Base-by-base conservation (phyloP, 2,888 invertebrate species). In the Augochlorella aurata region DNA sequence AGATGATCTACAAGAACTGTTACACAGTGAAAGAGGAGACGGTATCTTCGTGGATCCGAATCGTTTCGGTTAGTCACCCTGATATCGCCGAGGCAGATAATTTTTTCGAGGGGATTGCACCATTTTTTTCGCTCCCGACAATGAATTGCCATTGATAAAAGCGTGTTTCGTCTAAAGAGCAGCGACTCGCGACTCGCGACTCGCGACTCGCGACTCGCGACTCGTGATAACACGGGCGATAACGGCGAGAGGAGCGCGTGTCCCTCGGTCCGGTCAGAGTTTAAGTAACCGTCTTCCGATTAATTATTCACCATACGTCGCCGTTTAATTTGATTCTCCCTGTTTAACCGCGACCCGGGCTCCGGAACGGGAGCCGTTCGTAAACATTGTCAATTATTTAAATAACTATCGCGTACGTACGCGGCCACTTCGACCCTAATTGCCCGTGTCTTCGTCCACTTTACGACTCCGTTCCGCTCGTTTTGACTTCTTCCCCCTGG, bases 331-430 rank as follows among this genome's bases (percentile, higher is more conserved):
- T 84, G 89, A 92, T 92, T 91, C 85, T 81, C 75, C 78, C 84
- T 83, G 82, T 72, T 18, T 4, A 38, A 58, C 70, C 73, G 75
- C 24, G 73, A 44, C 44, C 52, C 54, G 65, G 66, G 5, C 67
- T 65, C 29, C 29, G 38, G 63, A 61, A 9, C 61, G 63, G 38
- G 58, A 66, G 44, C 79, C 77, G 58, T 90, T 84, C 88, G 92
- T 93, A 93, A 93, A 93, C 93, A 93, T 92, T 92, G 91, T 93
- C 92, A 93, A 93, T 93, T 93, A 93, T 93, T 93, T 92, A 93
- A 93, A 93, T 93, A 92, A 91, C 90, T 74, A 84, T 78, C 86
- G 75, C 67, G 73, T 75, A 71, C 79, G 44, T 75, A 71, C 79
- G 44, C 80, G 70, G 54, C 72, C 86, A 74, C 78, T 69, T 77